Percentiles rank a stretch among this genome's conserved stretches.
Evolutionary conservation across 2,888 invertebrate species (phyloP).

Genomic region (Apodemia zela): DNA sequence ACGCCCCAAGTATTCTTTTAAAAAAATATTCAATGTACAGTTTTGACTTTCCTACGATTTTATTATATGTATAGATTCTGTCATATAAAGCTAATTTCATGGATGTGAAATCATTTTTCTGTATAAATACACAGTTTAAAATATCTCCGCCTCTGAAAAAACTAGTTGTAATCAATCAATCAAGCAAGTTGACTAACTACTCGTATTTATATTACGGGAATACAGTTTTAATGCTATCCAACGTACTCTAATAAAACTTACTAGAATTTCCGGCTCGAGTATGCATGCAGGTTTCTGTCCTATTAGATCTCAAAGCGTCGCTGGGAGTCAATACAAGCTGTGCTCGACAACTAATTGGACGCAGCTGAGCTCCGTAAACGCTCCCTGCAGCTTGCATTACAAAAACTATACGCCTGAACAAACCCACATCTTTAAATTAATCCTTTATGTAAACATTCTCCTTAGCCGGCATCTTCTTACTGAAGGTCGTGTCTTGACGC

Average conservation of each 20-base stretch:
- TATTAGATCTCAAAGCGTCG: slow-evolving; percentile 14
- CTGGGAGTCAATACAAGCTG: slow-evolving; percentile 1
- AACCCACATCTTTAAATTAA: not conserved
- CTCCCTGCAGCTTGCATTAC: not conserved
- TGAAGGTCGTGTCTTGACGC: no score
- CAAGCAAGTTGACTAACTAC: not conserved
- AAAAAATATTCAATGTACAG: no score
- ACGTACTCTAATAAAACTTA: not conserved
- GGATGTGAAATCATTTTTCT: no score
- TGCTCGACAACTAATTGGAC: slow-evolving; percentile 7
- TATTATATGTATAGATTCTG: no score
- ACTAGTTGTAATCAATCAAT: no score
- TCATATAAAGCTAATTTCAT: no score
- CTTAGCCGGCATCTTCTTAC: no score
- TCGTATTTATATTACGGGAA: not conserved
- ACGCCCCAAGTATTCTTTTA: no score
- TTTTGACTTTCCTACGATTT: no score
- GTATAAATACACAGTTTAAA: no score
- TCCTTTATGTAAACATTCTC: not conserved
- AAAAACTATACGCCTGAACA: not conserved
- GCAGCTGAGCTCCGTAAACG: not conserved
- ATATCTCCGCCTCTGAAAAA: no score
- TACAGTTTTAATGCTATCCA: not conserved
- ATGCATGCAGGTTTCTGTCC: slow-evolving; percentile 7
- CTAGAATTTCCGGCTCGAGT: not conserved